These are phyloP conservation scores for Caenorhabditis briggsae DNA, from an alignment of 1,140 invertebrate species.

Conservation along the genomic window DNA sequence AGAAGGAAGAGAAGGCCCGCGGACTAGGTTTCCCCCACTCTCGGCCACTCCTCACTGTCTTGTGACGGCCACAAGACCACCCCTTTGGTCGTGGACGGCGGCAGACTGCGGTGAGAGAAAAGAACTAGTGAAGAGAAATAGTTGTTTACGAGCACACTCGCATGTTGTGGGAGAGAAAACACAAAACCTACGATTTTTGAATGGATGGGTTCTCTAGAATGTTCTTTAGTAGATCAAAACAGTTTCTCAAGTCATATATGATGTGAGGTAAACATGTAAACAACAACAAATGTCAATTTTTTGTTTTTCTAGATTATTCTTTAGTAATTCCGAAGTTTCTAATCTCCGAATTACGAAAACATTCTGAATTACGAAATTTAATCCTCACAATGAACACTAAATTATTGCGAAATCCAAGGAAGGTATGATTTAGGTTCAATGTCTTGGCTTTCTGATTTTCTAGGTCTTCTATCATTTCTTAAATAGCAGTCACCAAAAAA, in stretches of 20 bases:
- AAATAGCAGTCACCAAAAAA: no score
- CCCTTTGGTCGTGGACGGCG: background rate
- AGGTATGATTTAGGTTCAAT: no score
- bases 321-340: no score
- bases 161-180: conserved; percentile 8
- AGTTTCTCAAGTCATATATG: background rate
- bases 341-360: no score
- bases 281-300: no score
- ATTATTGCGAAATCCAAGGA: no score
- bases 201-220: conserved; percentile 27
- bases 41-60: background rate
- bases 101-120: background rate
- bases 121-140: background rate
- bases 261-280: no score
- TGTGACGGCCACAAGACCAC: conserved; percentile 46
- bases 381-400: no score
- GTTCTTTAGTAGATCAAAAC: conserved; percentile 3
- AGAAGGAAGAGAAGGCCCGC: background rate
- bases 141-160: conserved; percentile 38
- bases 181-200: conserved; percentile 17
- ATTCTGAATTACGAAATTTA: no score
- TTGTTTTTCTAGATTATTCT: background rate
- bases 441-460: no score
- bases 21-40: background rate
- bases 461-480: no score